Evolutionary conservation across 2,888 invertebrate genomes (phyloP), one percentile per base, ranked within the genome.

Genomic region (Fissipunctia ypsillon): DNA sequence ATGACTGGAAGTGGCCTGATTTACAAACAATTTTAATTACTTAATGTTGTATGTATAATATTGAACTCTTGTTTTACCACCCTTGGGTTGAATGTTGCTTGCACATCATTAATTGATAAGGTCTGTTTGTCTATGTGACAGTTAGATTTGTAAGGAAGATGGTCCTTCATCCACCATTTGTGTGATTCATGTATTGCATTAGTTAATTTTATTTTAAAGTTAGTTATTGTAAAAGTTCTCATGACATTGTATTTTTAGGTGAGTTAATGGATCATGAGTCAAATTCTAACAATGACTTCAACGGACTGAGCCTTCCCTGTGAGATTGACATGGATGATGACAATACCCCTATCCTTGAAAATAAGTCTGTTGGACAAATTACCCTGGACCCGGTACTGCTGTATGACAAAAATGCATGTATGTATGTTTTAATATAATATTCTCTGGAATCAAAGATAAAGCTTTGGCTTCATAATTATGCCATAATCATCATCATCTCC

Each of bases 281-380:
- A 12, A 38, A 38, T 68, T 2, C 28, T n/a, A 38, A 38, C 38
- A 69, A 12, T 38, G 28, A 50, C 31, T 64, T 19, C n/a, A 69
- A 69, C 19, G 50, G 48, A n/a, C 5, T 12, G 38, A 69, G 69
- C 38, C 28, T 50, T 7, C 69, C 69, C n/a, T 38, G 28, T 69
- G 69, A 28, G 28, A 28, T 38, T 19, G 28, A 69, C 16, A 69
- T 69, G 50, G 38, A 38, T 5, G 69, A 69, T 69, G 63, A 67
- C 5, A 64, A 31, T 35, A 16, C 48, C 22, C 31, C 31, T 31
- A 64, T 64, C 19, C 67, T 69, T 69, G 45, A 67, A 64, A 64
- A 64, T 64, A 64, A 64, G 7, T 52, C 64, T 3, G 14, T 67
- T 22, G 45, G 22, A 25, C 45, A 67, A 19, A 45, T 25, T 67